These are phyloP conservation scores for Meda fulgida DNA, from an alignment of 2,797 vertebrate species.

Conservation along the genomic window DNA sequence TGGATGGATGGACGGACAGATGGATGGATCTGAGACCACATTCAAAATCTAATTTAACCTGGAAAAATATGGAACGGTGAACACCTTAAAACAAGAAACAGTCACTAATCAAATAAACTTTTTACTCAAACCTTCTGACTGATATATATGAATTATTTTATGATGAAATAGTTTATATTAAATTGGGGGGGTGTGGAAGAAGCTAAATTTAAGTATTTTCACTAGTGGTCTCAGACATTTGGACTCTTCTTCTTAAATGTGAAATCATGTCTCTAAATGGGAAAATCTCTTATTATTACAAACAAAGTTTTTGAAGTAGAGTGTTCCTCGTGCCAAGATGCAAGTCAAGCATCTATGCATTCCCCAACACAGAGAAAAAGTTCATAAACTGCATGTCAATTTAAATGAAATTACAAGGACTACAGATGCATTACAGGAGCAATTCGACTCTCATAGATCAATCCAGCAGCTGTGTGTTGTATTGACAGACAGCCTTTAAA, in stretches of 20 bases:
- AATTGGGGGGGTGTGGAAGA: not conserved
- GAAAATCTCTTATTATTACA: constrained; percentile 11
- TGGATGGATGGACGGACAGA: too few species aligned
- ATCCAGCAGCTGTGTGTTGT: constrained; percentile 24
- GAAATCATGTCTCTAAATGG: constrained; percentile 29
- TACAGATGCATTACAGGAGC: constrained; percentile 24
- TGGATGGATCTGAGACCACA: too few species aligned
- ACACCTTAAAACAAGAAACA: not conserved
- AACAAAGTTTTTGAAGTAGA: constrained; percentile 33
- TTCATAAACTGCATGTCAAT: constrained; percentile 34
- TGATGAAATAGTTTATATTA: not conserved
- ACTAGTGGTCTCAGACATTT: constrained; percentile 4
- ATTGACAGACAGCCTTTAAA: constrained; percentile 46
- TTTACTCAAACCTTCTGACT: not conserved
- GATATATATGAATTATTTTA: not conserved
- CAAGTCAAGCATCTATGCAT: not conserved
- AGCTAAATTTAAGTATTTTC: not conserved
- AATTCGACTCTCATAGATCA: constrained; percentile 12
- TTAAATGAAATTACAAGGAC: constrained; percentile 50
- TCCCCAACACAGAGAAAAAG: not conserved
- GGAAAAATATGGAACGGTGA: not conserved
- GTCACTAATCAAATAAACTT: not conserved
- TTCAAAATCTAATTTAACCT: not conserved
- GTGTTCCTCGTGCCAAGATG: constrained; percentile 20
- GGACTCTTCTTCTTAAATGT: constrained; percentile 35